A percentile compares a stretch with the other conserved stretches of the same genome.
Evolutionary conservation across 1,140 invertebrate genomes (phyloP).

Genomic region (Zophobas atratus): DNA sequence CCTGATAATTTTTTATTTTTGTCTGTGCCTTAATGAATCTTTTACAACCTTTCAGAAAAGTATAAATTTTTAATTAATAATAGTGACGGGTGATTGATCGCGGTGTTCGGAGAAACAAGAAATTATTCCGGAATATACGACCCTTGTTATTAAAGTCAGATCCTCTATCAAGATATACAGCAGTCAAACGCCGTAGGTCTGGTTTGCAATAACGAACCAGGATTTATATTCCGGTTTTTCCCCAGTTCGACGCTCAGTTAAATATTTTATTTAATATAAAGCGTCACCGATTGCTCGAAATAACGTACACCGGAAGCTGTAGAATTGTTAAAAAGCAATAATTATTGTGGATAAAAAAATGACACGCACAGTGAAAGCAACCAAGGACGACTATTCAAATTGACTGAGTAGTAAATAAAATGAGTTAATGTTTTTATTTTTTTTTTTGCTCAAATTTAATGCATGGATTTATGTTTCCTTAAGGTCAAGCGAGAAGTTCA

Average conservation of each 20-base stretch:
- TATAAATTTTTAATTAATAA: too few species aligned
- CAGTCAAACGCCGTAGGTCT: not conserved
- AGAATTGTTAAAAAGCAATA: slow-evolving; percentile 4
- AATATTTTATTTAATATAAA: not conserved
- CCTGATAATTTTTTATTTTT: too few species aligned
- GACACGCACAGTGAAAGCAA: slow-evolving; percentile 4
- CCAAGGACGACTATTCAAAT: slow-evolving; percentile 1
- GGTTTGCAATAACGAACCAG: slow-evolving; percentile 12
- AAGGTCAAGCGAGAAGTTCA: slow-evolving; percentile 34
- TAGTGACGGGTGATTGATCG: too few species aligned
- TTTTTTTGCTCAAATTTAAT: slow-evolving; percentile 5
- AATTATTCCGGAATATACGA: not conserved
- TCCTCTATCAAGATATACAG: slow-evolving; percentile 31
- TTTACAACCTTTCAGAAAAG: too few species aligned
- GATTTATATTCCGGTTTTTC: slow-evolving; percentile 34
- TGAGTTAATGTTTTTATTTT: slow-evolving; percentile 13
- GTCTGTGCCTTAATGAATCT: too few species aligned
- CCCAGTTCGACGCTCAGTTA: not conserved
- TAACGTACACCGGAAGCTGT: slow-evolving; percentile 5
- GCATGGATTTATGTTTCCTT: not conserved
- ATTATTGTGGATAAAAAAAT: slow-evolving; percentile 9
- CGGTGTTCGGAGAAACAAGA: too few species aligned
- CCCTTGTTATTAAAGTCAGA: slow-evolving; percentile 33
- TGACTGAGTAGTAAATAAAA: slow-evolving; percentile 23
- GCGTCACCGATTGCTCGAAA: not conserved